Evolutionary conservation across 2,888 invertebrate species (phyloP).

Genomic region (Poecilus cupreus): DNA sequence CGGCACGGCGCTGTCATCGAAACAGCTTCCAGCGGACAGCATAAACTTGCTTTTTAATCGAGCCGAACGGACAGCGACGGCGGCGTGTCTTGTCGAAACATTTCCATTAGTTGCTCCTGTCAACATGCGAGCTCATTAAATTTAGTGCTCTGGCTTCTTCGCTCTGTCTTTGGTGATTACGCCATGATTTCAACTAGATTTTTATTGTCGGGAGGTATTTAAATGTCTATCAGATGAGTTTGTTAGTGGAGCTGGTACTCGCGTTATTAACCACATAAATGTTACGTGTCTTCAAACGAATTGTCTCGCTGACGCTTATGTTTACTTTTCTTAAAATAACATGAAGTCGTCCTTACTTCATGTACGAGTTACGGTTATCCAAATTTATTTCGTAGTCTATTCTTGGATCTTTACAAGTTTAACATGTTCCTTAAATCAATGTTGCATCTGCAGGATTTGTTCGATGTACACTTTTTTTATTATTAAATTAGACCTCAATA

Average conservation of each 20-base stretch:
- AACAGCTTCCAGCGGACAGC: conserved; percentile 26
- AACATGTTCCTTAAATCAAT: too few species aligned
- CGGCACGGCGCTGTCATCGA: conserved; percentile 38
- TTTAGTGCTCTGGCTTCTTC: not conserved
- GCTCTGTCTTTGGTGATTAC: not conserved
- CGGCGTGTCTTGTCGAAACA: conserved; percentile 9
- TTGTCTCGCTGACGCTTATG: not conserved
- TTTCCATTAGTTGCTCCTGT: conserved; percentile 39
- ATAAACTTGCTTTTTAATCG: conserved; percentile 29
- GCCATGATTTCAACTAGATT: not conserved
- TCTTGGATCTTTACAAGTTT: too few species aligned
- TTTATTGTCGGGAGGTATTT: conserved; percentile 7
- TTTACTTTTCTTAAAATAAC: not conserved
- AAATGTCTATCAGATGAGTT: conserved; percentile 1
- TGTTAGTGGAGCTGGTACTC: not conserved
- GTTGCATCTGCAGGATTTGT: too few species aligned
- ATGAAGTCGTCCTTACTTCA: not conserved
- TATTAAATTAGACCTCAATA: too few species aligned
- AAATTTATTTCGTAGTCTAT: too few species aligned
- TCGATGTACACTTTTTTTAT: too few species aligned
- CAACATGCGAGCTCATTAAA: conserved; percentile 14
- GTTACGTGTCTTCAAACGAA: conserved; percentile 3
- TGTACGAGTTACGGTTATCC: not conserved
- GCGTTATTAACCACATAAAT: not conserved
- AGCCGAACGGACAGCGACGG: not conserved